These are phyloP conservation scores for Bubo bubo DNA, from an alignment of 2,113 vertebrate genomes.

Conservation along the genomic window DNA sequence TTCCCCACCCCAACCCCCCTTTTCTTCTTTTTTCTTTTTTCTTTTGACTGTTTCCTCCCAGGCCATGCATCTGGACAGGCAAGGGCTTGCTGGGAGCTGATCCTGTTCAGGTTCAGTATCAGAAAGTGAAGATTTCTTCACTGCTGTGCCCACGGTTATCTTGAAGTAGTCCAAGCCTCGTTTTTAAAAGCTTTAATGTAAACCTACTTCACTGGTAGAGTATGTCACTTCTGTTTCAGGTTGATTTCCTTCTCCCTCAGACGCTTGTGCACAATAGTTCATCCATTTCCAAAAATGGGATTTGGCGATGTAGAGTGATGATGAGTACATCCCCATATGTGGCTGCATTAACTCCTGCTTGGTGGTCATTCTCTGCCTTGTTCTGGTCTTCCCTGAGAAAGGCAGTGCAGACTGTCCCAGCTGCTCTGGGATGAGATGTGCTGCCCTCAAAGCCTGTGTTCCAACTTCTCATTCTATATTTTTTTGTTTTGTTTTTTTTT, in stretches of 20 bases:
- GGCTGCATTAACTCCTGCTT: not conserved
- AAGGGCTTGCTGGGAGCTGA: fast-evolving
- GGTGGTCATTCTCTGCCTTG: not conserved
- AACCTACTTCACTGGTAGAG: not conserved
- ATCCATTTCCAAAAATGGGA: not conserved
- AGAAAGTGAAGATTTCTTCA: not conserved
- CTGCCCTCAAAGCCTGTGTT: fast-evolving
- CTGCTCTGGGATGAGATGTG: not conserved
- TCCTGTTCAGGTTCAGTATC: not conserved
- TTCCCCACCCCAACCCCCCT: too few relatives aligned
- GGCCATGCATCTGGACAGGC: fast-evolving
- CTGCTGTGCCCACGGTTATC: not conserved
- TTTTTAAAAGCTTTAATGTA: not conserved
- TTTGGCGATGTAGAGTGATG: not conserved
- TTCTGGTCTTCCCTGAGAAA: not conserved
- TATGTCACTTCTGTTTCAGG: not conserved
- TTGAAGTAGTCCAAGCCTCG: not conserved
- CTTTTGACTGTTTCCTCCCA: not conserved
- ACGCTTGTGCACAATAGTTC: not conserved
- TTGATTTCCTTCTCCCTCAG: not conserved
- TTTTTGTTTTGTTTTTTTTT: not conserved
- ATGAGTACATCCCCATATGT: fast-evolving
- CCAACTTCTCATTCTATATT: not conserved
- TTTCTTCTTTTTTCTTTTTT: too few relatives aligned
- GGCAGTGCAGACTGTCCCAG: not conserved